These are phyloP conservation scores for Myiotriccus ornatus DNA, from an alignment of 2,797 vertebrate species.

Conservation along the genomic window DNA sequence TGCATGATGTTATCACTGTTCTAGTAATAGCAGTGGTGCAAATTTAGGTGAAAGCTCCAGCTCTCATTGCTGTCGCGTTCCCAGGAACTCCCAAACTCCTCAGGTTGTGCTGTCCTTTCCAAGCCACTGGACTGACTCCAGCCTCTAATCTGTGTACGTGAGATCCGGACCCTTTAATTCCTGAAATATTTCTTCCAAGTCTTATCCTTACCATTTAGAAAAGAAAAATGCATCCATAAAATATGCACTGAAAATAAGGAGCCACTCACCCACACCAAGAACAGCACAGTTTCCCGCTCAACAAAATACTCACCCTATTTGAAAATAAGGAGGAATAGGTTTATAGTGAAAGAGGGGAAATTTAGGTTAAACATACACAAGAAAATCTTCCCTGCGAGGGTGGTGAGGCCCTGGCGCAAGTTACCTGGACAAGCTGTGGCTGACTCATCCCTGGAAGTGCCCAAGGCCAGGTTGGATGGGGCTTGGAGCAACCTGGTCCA, in stretches of 20 bases:
- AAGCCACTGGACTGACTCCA: neutral
- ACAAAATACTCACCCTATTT: neutral
- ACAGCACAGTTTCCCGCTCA: fast-evolving
- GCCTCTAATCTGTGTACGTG: fast-evolving
- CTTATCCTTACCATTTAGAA: neutral
- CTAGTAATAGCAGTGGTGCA: neutral
- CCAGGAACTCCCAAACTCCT: neutral
- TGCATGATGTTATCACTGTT: neutral
- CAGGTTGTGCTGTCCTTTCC: neutral
- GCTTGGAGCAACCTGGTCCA: neutral
- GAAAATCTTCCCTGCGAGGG: neutral
- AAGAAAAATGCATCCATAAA: neutral
- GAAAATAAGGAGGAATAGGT: neutral
- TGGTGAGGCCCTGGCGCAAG: neutral
- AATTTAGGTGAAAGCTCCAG: neutral
- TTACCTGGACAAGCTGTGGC: neutral
- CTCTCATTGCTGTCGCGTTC: neutral
- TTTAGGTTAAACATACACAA: neutral
- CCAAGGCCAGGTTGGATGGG: neutral
- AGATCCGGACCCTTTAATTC: neutral
- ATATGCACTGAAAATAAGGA: neutral
- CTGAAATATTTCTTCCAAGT: neutral
- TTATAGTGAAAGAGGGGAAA: neutral
- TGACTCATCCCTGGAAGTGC: neutral
- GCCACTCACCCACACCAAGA: fast-evolving